These are phyloP conservation scores for Papilio gigon DNA, from an alignment of 2,888 invertebrate species.

Conservation along the genomic window DNA sequence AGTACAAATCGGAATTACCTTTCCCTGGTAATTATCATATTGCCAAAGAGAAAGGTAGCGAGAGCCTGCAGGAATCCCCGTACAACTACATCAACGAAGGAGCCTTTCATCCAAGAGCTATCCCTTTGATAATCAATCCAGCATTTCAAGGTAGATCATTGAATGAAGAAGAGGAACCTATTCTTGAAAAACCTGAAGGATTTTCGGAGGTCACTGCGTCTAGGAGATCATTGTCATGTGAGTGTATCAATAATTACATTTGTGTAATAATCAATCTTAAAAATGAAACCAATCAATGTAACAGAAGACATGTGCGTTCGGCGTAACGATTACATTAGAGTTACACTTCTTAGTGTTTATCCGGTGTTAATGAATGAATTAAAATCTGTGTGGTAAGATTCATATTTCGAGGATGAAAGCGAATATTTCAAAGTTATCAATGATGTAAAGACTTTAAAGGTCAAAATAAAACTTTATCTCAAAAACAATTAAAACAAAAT, in stretches of 20 bases:
- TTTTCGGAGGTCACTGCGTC: slow-evolving; percentile 61
- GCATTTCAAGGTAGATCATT: slow-evolving; percentile 67
- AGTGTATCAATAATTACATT: slow-evolving; percentile 48
- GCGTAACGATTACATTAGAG: slow-evolving; percentile 17
- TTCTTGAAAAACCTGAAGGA: slow-evolving; percentile 64
- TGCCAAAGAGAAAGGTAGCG: slow-evolving; percentile 74
- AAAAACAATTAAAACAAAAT: too few relatives aligned
- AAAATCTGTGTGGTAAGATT: too few relatives aligned
- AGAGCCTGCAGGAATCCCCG: slow-evolving; percentile 49
- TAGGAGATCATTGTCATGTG: slow-evolving; percentile 75
- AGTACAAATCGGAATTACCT: slow-evolving; percentile 68
- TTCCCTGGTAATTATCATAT: slow-evolving; percentile 80
- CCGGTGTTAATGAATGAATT: slow-evolving; percentile 7
- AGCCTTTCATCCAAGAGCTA: slow-evolving; percentile 65
- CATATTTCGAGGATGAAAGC: too few relatives aligned
- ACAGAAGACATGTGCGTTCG: slow-evolving; percentile 17
- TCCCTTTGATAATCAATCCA: slow-evolving; percentile 69
- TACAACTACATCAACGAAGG: slow-evolving; percentile 50
- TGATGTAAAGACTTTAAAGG: too few relatives aligned
- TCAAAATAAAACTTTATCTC: too few relatives aligned
- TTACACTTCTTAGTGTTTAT: slow-evolving; percentile 1
- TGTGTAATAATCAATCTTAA: slow-evolving; percentile 8
- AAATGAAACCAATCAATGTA: slow-evolving; percentile 18
- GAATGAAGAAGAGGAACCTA: slow-evolving; percentile 61
- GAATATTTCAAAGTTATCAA: too few relatives aligned